phyloP scores from a whole-genome alignment of 64 coral and sea anemone genomes.

The Montipora sp. region DNA sequence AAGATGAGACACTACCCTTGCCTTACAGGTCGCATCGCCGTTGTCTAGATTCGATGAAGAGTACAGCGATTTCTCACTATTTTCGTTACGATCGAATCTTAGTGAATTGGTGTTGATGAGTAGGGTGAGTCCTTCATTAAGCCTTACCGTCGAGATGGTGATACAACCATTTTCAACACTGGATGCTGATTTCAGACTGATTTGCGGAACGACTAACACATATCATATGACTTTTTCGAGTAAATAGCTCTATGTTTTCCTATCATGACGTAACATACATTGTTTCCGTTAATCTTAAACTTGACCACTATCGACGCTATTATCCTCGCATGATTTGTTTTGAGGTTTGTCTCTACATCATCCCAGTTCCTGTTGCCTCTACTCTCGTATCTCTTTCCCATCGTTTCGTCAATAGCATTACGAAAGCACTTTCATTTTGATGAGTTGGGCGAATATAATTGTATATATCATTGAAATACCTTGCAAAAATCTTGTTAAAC shows the following conservation, averaged over 20 bases:
- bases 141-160: neutral
- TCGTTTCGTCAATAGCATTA: too few relatives aligned
- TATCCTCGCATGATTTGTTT: neutral
- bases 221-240: neutral
- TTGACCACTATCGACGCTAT: neutral
- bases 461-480: too few relatives aligned
- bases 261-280: constrained; percentile 13
- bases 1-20: too few relatives aligned
- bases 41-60: neutral
- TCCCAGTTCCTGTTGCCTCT: neutral
- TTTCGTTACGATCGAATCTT: neutral
- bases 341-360: neutral
- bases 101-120: too few relatives aligned
- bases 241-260: constrained; percentile 3
- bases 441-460: neutral
- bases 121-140: neutral
- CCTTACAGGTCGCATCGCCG: neutral
- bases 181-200: too few relatives aligned
- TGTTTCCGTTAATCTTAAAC: neutral
- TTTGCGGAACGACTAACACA: neutral
- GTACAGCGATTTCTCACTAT: neutral
- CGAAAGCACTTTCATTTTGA: neutral
- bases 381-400: neutral
- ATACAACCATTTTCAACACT: constrained; percentile 14
- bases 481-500: too few relatives aligned